Conservation (phyloP, 2,797 vertebrate species). For the Notamacropus eugenii region DNA sequence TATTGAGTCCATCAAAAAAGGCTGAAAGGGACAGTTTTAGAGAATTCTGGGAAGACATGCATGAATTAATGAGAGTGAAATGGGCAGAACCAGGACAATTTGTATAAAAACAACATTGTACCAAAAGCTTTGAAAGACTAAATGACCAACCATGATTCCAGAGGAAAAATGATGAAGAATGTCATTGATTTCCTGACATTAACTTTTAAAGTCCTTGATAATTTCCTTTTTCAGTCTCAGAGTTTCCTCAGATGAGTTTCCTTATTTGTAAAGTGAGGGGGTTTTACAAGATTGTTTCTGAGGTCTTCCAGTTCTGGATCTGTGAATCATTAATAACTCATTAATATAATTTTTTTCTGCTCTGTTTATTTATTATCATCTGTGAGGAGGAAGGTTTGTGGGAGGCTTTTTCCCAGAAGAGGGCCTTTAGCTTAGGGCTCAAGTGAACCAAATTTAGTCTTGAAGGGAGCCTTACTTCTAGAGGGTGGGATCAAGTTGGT, state of each 20-base stretch:
- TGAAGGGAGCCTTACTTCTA: neutral
- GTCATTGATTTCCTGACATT: neutral
- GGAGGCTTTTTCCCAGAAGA: no score
- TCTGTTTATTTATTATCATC: neutral
- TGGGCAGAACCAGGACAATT: neutral
- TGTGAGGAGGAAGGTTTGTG: neutral
- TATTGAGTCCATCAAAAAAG: neutral
- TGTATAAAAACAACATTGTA: neutral
- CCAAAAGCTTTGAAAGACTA: neutral
- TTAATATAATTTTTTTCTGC: neutral
- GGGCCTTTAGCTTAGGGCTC: neutral
- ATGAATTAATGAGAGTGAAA: neutral
- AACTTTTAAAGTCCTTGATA: neutral
- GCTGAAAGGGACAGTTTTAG: neutral
- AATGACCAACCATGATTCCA: neutral
- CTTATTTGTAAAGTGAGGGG: neutral
- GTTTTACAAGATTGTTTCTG: neutral
- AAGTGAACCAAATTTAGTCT: neutral
- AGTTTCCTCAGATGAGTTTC: neutral
- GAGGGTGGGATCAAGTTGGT: neutral
- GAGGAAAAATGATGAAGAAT: neutral
- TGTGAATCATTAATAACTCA: neutral
- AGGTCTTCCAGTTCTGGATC: neutral
- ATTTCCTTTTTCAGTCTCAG: neutral
- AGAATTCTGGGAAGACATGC: neutral